phyloP scores from a whole-genome alignment of 2,113 vertebrate species.

The Pterocles gutturalis region DNA sequence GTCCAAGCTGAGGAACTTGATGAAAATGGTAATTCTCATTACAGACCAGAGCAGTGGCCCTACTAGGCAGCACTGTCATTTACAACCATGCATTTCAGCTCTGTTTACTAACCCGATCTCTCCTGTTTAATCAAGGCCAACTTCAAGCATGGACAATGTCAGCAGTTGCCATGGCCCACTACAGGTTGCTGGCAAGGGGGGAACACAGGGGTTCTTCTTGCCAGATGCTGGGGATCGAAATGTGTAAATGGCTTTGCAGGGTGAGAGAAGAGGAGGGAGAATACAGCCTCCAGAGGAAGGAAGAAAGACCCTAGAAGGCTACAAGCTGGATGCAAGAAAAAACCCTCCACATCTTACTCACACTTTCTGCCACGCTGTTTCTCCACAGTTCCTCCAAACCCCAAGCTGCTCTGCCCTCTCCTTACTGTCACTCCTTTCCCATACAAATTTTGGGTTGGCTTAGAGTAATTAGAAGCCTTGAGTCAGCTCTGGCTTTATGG shows the following conservation, averaged over 20 bases:
- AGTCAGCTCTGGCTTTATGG: not conserved
- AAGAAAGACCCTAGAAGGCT: not conserved
- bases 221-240: not conserved
- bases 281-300: not conserved
- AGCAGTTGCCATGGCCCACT: not conserved
- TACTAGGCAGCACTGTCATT: not conserved
- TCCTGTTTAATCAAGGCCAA: rapidly evolving
- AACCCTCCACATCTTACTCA: not conserved
- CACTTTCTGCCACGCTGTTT: not conserved
- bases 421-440: not conserved
- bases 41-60: not conserved
- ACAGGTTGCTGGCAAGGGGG: not conserved
- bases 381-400: not conserved
- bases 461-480: not conserved
- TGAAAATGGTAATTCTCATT: not conserved
- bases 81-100: not conserved
- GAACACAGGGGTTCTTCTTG: not conserved
- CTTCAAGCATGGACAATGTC: rapidly evolving
- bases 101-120: not conserved
- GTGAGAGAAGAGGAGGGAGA: not conserved
- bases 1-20: not conserved
- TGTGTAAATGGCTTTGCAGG: not conserved
- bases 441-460: not conserved
- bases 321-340: not conserved
- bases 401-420: not conserved